Base-by-base conservation (phyloP, 2,113 vertebrate species). In the Anhinga anhinga region DNA sequence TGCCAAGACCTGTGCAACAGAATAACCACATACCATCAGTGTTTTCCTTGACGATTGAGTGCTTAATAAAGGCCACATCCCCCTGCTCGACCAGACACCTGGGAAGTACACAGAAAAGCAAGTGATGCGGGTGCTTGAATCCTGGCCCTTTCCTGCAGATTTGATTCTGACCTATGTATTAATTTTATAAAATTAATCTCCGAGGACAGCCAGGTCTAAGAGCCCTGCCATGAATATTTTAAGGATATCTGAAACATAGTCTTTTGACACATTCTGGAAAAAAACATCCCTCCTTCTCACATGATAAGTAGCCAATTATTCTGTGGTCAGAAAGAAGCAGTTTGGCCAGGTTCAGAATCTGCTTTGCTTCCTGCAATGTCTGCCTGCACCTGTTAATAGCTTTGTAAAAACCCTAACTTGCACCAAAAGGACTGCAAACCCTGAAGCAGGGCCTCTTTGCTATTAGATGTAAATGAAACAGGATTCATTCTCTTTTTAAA, bases 21-120 rank as follows among this genome's bases (percentile, higher is more conserved):
- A 55, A 15, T 11, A 23, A 61, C 10, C 34, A 76, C 97, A 0
- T 97, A 99, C 99, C 99, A 0, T 98, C 62, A 1, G 97, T 99
- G 95, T 99, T 99, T 89, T 99, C 99, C 29, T 72, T 26, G 23
- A 99, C 98, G 0, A 89, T 99, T 58, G 97, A 97, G 94, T 99
- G 99, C 95, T 99, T 99, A 69, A 99, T 94, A 80, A 99, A 99
- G 82, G 99, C 99, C 90, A 99, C 99, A 3, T 99, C 98, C 15
- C 97, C 98, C 20, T 10, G 86, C 45, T 99, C 98, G 0, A 97
- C 98, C 77, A 99, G 97, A 93, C 99, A 99, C 97, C 99, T 99
- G 90, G 5, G 29, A 65, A 82, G 38, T 8, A 38, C n/a, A 85
- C 66, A 53, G 30, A 59, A 29, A 83, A 32, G 29, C 40, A 45